phyloP scores from a whole-genome alignment of 2,797 vertebrate genomes.

The Nyctalus aviator region DNA sequence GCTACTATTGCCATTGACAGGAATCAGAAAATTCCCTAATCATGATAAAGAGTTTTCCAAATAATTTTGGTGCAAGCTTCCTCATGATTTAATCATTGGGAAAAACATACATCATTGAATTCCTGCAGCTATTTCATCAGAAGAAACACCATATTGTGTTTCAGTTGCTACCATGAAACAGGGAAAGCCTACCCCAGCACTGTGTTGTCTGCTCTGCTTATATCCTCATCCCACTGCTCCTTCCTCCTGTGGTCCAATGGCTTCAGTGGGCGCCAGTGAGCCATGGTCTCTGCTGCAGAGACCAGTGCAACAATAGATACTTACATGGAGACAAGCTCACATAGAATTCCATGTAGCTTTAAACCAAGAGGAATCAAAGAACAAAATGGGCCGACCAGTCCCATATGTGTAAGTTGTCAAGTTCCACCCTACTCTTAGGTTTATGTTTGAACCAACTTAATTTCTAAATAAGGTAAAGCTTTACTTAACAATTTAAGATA shows the following conservation, averaged over 20 bases:
- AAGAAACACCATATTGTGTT: background rate
- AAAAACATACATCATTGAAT: background rate
- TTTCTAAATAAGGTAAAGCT: constrained; percentile 38
- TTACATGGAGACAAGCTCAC: background rate
- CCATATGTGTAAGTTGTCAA: background rate
- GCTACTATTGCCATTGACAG: background rate
- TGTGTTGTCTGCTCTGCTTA: background rate
- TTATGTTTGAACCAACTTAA: background rate
- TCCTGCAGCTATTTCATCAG: background rate
- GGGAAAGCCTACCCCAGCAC: background rate
- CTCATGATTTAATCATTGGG: background rate
- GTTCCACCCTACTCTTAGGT: background rate
- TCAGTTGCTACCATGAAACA: background rate
- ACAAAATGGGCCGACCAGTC: background rate
- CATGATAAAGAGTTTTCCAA: background rate
- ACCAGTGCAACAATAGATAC: background rate
- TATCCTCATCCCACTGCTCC: background rate
- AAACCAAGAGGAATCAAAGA: background rate
- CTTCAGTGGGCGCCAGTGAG: background rate
- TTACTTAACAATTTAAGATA: background rate
- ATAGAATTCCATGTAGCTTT: background rate
- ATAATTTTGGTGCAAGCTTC: background rate
- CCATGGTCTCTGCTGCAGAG: background rate
- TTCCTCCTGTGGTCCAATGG: background rate
- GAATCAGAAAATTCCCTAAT: constrained; percentile 12